A percentile compares a stretch with the other conserved stretches of the same genome.
phyloP scores from a whole-genome alignment of 2,113 vertebrate species.

The Propithecus coquereli region DNA sequence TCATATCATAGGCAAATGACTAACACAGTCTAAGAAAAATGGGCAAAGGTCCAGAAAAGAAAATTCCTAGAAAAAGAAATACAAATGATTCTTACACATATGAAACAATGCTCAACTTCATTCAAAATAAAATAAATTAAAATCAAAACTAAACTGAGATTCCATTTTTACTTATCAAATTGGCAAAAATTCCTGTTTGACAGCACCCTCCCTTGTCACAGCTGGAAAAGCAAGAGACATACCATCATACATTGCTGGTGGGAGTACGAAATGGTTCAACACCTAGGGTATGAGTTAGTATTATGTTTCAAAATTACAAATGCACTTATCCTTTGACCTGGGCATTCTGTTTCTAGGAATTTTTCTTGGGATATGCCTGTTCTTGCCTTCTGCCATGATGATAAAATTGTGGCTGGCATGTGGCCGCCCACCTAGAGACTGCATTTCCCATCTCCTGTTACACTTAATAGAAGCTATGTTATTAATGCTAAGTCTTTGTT shows the following conservation, averaged over 20 bases:
- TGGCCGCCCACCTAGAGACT: not conserved
- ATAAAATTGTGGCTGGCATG: not conserved
- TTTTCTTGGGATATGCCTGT: not conserved
- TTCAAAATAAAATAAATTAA: constrained; percentile 16
- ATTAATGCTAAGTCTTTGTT: not conserved
- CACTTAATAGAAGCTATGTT: not conserved
- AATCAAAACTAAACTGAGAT: not conserved
- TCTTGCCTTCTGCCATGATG: not conserved
- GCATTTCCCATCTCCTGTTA: not conserved
- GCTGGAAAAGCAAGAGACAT: not conserved
- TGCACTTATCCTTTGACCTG: not conserved
- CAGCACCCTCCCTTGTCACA: not conserved
- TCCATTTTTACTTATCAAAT: not conserved
- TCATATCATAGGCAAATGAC: not conserved
- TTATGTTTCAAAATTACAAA: not conserved
- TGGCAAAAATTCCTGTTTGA: not conserved
- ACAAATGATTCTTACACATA: not conserved
- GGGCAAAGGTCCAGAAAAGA: not conserved
- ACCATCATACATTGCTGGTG: not conserved
- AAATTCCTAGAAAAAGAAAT: not conserved
- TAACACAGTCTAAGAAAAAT: not conserved
- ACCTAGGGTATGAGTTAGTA: not conserved
- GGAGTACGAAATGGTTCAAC: not conserved
- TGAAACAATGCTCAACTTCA: not conserved
- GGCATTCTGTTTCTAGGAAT: not conserved